Evolutionary conservation across 2,113 vertebrate genomes (phyloP), one percentile per base, ranked within the genome.

Genomic region (Leucosticte australis): DNA sequence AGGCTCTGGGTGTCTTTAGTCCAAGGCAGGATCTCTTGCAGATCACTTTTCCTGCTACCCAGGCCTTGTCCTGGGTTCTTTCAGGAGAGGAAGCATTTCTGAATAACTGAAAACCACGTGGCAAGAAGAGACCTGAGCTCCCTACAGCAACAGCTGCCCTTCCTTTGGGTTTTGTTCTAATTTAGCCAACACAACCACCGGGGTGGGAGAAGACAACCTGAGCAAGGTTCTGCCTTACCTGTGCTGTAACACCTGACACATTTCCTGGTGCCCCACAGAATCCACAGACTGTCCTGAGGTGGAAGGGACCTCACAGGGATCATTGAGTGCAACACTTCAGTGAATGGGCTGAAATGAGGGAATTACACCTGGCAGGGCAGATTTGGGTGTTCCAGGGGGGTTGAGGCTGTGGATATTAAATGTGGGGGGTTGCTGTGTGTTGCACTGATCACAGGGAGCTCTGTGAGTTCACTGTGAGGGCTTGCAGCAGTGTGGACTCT

Each of bases 161-260:
- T 82, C 8, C 14, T 28, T 15, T 55, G n/a, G 13, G 1, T 47
- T 69, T 92, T 83, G 28, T 49, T 88, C 64, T 47, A 1, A 47
- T 89, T 53, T 62, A 56, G 10, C 57, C 3, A 1, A 37, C 4
- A 1, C 22, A 42, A 3, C 14, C 55, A 71, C 6, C 1, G 1
- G 9, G 18, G 5, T 42, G 74, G 65, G 46, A 67, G 39, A 67
- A 44, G 31, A 41, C 13, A 19, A 4, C 2, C 33, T 46, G 24
- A 24, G 39, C 2, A 2, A 24, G 8, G 46, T 69, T 13, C 21
- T 52, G 2, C 59, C 44, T 63, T 37, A 23, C 7, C 5, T 33
- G 26, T 62, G 65, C 21, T 37, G 10, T 30, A 18, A 14, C 15
- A 14, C 13, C 31, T 16, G 44, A 18, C 35, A 50, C 24, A 8